A percentile compares a stretch with the other conserved stretches of the same genome.
Conservation (phyloP, 2,888 invertebrate species). For the Sinhomidia bicolor region DNA sequence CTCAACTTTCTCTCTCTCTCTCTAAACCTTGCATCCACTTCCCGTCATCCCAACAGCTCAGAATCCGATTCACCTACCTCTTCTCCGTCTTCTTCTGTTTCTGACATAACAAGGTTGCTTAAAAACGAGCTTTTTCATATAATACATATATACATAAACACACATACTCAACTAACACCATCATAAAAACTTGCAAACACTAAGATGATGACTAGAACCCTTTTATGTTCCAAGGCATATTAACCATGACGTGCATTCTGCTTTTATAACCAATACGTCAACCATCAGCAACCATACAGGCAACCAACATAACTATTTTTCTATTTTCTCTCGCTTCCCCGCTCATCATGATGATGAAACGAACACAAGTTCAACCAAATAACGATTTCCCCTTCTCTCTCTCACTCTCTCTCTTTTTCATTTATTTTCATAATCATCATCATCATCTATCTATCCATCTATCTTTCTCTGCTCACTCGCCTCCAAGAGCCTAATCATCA, state of each 20-base stretch:
- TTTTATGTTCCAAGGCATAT: neutral
- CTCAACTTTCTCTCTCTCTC: slow-evolving; percentile 19
- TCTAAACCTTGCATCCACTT: neutral
- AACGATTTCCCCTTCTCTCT: neutral
- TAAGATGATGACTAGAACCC: neutral
- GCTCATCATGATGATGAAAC: slow-evolving; percentile 1
- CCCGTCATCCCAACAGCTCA: slow-evolving; percentile 18
- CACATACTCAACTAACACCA: neutral
- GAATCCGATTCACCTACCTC: slow-evolving; percentile 47
- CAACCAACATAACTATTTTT: slow-evolving; percentile 8
- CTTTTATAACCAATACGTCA: slow-evolving; percentile 24
- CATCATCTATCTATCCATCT: neutral
- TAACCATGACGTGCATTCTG: neutral
- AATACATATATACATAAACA: neutral
- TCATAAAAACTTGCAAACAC: neutral
- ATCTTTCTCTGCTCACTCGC: neutral
- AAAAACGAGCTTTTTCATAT: slow-evolving; percentile 6
- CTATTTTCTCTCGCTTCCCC: neutral
- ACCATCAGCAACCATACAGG: neutral
- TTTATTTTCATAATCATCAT: slow-evolving; percentile 46
- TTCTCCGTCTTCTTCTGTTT: slow-evolving; percentile 55
- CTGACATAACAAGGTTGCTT: slow-evolving; percentile 68
- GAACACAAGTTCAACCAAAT: slow-evolving; percentile 2
- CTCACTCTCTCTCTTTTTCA: neutral
- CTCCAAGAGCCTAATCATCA: slow-evolving; percentile 42